Conservation (phyloP, 2,888 invertebrate genomes). For the Troilus luridus region DNA sequence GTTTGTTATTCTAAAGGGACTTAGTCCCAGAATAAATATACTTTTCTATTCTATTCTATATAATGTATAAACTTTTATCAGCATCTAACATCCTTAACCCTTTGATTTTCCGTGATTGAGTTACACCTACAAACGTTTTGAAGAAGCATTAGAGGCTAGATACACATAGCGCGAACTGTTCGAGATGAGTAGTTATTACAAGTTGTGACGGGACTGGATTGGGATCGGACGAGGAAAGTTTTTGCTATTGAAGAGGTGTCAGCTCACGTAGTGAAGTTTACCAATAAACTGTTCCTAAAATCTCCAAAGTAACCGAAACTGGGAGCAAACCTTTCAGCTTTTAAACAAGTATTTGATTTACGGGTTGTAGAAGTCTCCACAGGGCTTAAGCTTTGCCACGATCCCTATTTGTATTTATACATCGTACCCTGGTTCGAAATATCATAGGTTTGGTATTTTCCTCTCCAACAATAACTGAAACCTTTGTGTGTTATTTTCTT, state of each 20-base stretch:
- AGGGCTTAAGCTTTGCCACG: neutral
- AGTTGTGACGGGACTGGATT: neutral
- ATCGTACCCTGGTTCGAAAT: neutral
- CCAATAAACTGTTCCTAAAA: neutral
- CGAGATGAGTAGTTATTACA: neutral
- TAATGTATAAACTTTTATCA: no score
- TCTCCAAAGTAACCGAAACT: conserved; percentile 13
- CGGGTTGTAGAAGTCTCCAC: conserved; percentile 1
- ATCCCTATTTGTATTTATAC: neutral
- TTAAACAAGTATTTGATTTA: conserved; percentile 22
- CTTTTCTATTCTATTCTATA: no score
- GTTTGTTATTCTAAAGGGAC: no score
- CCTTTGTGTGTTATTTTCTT: neutral
- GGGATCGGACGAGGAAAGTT: neutral
- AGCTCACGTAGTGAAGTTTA: neutral
- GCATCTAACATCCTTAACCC: no score
- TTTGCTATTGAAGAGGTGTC: neutral
- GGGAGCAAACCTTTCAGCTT: conserved; percentile 6
- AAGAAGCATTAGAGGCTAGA: neutral
- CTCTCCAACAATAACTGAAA: neutral
- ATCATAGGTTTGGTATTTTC: neutral
- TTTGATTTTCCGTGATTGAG: no score
- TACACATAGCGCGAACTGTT: neutral
- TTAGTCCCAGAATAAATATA: no score
- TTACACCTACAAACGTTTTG: no score